These are phyloP conservation scores for Lampropteryx suffumata DNA, from an alignment of 2,888 invertebrate species.

Conservation along the genomic window DNA sequence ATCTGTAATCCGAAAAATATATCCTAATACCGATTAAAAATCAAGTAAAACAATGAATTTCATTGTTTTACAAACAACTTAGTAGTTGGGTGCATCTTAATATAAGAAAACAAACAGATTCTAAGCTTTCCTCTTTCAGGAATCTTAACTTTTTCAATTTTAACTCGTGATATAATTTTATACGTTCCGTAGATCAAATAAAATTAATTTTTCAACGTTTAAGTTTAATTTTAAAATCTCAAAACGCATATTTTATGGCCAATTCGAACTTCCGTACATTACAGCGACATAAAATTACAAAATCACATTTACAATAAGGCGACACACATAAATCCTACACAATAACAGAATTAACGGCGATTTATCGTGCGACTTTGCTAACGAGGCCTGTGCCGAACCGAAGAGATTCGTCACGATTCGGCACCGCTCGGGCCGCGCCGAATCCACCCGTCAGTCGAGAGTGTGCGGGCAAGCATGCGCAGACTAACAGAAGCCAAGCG, in stretches of 20 bases:
- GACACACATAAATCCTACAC: slow-evolving; percentile 63
- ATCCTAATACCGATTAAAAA: no score
- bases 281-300: slow-evolving; percentile 25
- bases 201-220: no score
- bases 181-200: no score
- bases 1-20: no score
- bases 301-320: slow-evolving; percentile 48
- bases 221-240: background rate
- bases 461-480: slow-evolving; percentile 76
- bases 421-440: slow-evolving; percentile 53
- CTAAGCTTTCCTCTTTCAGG: no score
- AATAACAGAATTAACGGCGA: slow-evolving; percentile 75
- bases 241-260: slow-evolving; percentile 4
- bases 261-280: slow-evolving; percentile 4
- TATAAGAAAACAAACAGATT: no score
- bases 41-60: no score
- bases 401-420: slow-evolving; percentile 61
- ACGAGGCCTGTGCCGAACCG: slow-evolving; percentile 56
- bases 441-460: slow-evolving; percentile 53
- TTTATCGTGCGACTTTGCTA: slow-evolving; percentile 70
- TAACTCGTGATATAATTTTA: no score
- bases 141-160: no score
- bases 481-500: slow-evolving; percentile 58
- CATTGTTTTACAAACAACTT: no score
- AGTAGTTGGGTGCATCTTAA: no score